phyloP scores from a whole-genome alignment of 1,140 invertebrate species.

The Calliopsis andreniformis region DNA sequence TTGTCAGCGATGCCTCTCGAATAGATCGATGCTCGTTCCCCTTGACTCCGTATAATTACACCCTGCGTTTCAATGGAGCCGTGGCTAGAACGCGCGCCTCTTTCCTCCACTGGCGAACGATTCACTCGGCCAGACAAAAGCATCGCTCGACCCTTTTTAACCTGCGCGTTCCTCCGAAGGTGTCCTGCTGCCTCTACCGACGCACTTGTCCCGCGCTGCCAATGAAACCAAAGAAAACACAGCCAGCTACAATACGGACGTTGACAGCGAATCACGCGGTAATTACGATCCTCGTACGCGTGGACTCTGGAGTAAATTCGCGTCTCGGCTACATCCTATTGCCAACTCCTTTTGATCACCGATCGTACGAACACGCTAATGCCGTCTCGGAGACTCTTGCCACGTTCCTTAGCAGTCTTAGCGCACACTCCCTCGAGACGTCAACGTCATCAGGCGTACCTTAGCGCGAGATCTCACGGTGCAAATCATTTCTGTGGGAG shows the following conservation, averaged over 20 bases:
- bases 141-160: slow-evolving; percentile 59
- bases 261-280: slow-evolving; percentile 17
- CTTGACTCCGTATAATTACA: slow-evolving; percentile 65
- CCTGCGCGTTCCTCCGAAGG: slow-evolving; percentile 43
- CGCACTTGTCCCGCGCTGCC: slow-evolving; percentile 24
- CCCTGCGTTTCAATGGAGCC: slow-evolving; percentile 52
- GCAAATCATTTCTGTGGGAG: not conserved
- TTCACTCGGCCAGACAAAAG: slow-evolving; percentile 59
- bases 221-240: slow-evolving; percentile 44
- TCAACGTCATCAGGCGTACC: not conserved
- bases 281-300: slow-evolving; percentile 12
- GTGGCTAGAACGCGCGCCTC: slow-evolving; percentile 31
- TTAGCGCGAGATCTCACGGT: not conserved
- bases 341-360: slow-evolving; percentile 4
- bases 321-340: not conserved
- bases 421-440: not conserved
- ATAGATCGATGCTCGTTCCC: slow-evolving; percentile 57
- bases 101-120: slow-evolving; percentile 32
- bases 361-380: slow-evolving; percentile 3
- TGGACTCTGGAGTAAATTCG: not conserved
- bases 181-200: not conserved
- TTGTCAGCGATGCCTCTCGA: slow-evolving; percentile 57
- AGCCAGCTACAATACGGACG: not conserved
- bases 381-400: not conserved
- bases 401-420: not conserved